Evolutionary conservation across 2,797 vertebrate species (phyloP), one percentile per base, ranked within the genome.

Genomic region (Helicolenus hilgendorfi): DNA sequence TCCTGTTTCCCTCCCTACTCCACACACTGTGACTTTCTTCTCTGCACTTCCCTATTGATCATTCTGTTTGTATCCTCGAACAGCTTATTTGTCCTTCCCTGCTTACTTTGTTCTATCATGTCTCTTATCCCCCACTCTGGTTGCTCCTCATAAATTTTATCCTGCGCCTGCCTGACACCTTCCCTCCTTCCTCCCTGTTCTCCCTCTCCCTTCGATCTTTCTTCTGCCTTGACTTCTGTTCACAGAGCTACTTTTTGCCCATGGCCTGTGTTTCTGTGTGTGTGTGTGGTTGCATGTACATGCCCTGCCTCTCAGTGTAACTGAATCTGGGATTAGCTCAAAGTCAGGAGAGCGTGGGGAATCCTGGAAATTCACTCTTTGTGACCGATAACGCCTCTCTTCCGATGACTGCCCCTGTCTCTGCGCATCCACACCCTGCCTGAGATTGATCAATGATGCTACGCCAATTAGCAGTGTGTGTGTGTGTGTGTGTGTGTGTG

Each of bases 331-430:
- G 92, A 94, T 96, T 91, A 95, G 55, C 33, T 26, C 10, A 77
- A 89, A 92, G 89, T 89, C 89, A 92, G 55, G 74, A 38, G 93
- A 94, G 91, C 84, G 64, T 89, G 90, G 88, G 86, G 89, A 90
- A 91, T 92, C 83, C 86, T 86, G 85, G 84, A 88, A 88, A 91
- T 89, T 86, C 81, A 78, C 49, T 88, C 87, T 88, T 77, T 84
- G 88, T 87, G 81, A 94, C 85, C 35, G 29, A 87, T 86, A 87
- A 87, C 45, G 36, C 83, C 60, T 77, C 83, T 86, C 87, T 81
- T 86, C 84, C 58, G 11, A 71, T 64, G 70, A 53, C 62, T 91
- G 77, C 72, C 71, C 72, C 62, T 73, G 71, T 85, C 73, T 89
- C 76, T 56, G n/a, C 14, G 24, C 69, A 73, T 77, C 64, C 70